phyloP scores from a whole-genome alignment of 1,140 invertebrate species.

The Zaprionus lachaisei region DNA sequence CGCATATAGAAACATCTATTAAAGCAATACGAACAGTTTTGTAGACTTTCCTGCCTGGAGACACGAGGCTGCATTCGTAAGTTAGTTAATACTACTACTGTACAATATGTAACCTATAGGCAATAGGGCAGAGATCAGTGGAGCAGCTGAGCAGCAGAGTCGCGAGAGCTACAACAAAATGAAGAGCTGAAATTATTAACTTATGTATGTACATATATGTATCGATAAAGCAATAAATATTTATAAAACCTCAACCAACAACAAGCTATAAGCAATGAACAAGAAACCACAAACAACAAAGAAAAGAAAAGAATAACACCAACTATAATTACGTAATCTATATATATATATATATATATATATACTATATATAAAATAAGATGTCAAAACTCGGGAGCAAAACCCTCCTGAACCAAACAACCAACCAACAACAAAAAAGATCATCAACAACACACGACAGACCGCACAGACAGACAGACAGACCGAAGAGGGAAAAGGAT shows the following conservation, averaged over 20 bases:
- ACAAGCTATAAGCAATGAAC: slow-evolving; percentile 29
- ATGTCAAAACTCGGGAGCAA: slow-evolving; percentile 8
- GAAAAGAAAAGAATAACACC: slow-evolving; percentile 34
- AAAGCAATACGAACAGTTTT: slow-evolving; percentile 7
- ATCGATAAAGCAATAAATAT: slow-evolving; percentile 40
- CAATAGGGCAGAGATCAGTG: slow-evolving; percentile 1
- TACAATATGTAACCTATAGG: slow-evolving; percentile 5
- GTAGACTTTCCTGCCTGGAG: neutral
- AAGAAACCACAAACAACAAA: slow-evolving; percentile 15
- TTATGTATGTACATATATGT: slow-evolving; percentile 23
- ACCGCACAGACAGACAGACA: slow-evolving; percentile 46
- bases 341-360: slow-evolving; percentile 2
- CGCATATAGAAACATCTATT: slow-evolving; percentile 15
- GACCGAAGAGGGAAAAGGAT: neutral
- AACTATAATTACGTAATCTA: slow-evolving; percentile 31
- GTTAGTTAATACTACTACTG: slow-evolving; percentile 18
- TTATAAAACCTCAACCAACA: slow-evolving; percentile 27
- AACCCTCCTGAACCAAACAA: slow-evolving; percentile 23
- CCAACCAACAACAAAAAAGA: slow-evolving; percentile 13
- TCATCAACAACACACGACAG: slow-evolving; percentile 26
- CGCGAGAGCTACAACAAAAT: neutral
- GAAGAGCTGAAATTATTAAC: slow-evolving; percentile 13
- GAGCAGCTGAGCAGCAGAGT: neutral
- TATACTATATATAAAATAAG: slow-evolving; percentile 15
- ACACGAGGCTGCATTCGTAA: slow-evolving; percentile 12